phyloP scores from a whole-genome alignment of 2,797 vertebrate species.

The Stomatorhinus walkeri region DNA sequence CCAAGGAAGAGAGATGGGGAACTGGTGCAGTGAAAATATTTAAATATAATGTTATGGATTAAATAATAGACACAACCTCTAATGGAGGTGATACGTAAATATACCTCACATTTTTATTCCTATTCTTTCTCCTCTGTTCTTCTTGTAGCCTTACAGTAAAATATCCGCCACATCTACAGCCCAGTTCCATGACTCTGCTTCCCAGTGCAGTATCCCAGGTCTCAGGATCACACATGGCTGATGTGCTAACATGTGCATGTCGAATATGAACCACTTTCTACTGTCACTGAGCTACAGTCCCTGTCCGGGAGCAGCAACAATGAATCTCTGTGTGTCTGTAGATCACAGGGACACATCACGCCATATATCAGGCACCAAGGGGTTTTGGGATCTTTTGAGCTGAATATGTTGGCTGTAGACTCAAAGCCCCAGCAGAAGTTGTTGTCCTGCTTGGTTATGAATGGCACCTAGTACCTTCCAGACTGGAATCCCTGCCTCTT shows the following conservation, averaged over 20 bases:
- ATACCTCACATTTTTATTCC: neutral
- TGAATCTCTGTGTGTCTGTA: slow-evolving; percentile 31
- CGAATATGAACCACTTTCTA: slow-evolving; percentile 18
- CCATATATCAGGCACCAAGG: neutral
- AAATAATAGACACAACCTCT: neutral
- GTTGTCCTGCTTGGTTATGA: neutral
- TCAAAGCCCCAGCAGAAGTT: neutral
- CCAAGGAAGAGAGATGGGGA: neutral
- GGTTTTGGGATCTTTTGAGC: neutral
- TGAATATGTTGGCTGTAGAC: neutral
- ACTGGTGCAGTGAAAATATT: neutral
- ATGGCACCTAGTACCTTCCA: neutral
- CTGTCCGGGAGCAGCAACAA: slow-evolving; percentile 36
- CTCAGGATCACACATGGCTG: neutral
- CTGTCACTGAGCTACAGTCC: neutral
- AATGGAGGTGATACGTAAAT: neutral
- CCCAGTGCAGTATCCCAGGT: neutral
- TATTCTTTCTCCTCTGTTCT: neutral
- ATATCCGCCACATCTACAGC: neutral
- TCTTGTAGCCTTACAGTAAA: neutral
- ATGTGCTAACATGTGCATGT: neutral
- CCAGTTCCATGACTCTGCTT: neutral
- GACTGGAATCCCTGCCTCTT: neutral
- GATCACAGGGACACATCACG: slow-evolving; percentile 45
- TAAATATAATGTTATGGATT: neutral